Percentiles rank a stretch among this genome's conserved stretches.
Conservation (phyloP, 1,140 invertebrate genomes). For the Penaeus vannamei region DNA sequence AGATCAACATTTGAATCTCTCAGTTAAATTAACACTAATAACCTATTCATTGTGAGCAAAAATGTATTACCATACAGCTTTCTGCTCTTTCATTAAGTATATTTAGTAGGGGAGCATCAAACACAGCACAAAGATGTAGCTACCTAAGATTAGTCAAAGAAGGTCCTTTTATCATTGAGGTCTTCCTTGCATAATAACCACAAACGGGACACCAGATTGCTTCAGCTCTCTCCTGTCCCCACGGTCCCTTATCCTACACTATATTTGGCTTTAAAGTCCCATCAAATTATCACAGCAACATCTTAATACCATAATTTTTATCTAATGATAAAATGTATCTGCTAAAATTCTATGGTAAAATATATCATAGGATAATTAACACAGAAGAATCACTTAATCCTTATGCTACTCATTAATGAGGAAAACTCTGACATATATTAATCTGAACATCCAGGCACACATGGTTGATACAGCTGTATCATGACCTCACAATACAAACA, state of each 20-base stretch:
- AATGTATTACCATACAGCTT: no score
- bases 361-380: constrained; percentile 7
- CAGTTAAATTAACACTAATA: no score
- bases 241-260: no score
- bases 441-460: constrained; percentile 46
- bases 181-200: no score
- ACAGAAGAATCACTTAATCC: not conserved
- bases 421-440: constrained; percentile 27
- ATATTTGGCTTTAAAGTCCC: not conserved
- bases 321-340: constrained; percentile 11
- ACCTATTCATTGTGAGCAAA: no score
- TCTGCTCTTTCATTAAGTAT: no score
- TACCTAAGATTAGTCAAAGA: no score
- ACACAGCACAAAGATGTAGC: no score
- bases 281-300: constrained; percentile 23
- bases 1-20: no score
- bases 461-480: constrained; percentile 34
- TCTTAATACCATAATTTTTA: constrained; percentile 19
- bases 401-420: constrained; percentile 9
- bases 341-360: constrained; percentile 6
- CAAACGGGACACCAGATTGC: not conserved
- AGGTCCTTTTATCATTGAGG: no score
- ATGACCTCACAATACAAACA: constrained; percentile 7
- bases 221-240: not conserved
- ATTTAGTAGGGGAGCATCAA: no score